Percentiles rank a stretch among this genome's conserved stretches.
phyloP scores from a whole-genome alignment of 1,140 invertebrate genomes.

The Drosophila persimilis region DNA sequence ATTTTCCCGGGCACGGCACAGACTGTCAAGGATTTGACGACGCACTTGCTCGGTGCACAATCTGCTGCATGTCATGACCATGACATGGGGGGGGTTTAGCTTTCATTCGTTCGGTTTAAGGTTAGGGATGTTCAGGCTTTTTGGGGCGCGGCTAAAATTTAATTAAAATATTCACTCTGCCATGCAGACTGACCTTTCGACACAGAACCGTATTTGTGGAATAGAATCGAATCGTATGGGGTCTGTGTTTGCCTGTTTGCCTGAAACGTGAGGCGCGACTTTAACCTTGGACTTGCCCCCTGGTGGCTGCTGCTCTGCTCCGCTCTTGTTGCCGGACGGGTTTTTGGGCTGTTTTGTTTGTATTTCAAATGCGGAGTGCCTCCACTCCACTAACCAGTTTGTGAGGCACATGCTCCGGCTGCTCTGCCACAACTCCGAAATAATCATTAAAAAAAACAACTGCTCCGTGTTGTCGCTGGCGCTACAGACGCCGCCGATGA shows the following conservation, averaged over 20 bases:
- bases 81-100: not conserved
- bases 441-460: not conserved
- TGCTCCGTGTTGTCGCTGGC: constrained; percentile 23
- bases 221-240: constrained; percentile 16
- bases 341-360: constrained; percentile 44
- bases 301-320: constrained; percentile 25
- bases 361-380: constrained; percentile 49
- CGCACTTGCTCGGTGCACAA: constrained; percentile 28
- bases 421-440: constrained; percentile 60
- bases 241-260: not conserved
- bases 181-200: constrained; percentile 62
- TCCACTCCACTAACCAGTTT: constrained; percentile 61
- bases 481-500: constrained; percentile 49
- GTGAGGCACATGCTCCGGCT: constrained; percentile 9
- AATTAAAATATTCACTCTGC: constrained; percentile 64
- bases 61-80: constrained; percentile 27
- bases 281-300: constrained; percentile 73
- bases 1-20: constrained; percentile 35
- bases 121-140: constrained; percentile 40
- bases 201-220: constrained; percentile 5
- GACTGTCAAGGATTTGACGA: constrained; percentile 64
- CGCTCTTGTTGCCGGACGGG: constrained; percentile 18
- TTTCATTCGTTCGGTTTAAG: constrained; percentile 36
- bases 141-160: constrained; percentile 65
- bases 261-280: constrained; percentile 8